Evolutionary conservation across 92 coral and sea anemone genomes (phyloP).

Genomic region (Porites divaricata): DNA sequence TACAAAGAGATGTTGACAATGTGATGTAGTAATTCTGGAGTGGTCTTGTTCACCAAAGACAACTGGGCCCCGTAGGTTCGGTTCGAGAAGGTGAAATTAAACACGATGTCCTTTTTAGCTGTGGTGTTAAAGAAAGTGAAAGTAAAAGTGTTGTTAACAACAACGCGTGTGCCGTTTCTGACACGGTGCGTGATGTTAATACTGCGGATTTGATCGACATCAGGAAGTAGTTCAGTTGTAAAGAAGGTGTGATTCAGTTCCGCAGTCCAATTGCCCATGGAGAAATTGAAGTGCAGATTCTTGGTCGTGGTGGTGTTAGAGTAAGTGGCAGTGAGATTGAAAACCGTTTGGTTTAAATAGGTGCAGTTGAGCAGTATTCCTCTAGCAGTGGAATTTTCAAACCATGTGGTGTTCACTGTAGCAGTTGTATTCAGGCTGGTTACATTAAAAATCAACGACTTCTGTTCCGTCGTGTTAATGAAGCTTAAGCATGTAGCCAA

Average conservation of each 20-base stretch:
- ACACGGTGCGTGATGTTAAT: constrained; percentile 61
- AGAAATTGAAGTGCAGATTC: constrained; percentile 49
- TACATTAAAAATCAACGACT: constrained; percentile 60
- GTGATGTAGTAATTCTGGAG: constrained; percentile 41
- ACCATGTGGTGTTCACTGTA: constrained; percentile 68
- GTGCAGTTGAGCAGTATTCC: constrained; percentile 68
- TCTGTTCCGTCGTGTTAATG: constrained; percentile 54
- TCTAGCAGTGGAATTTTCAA: constrained; percentile 37
- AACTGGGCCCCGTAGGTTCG: constrained; percentile 63
- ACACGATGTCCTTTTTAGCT: constrained; percentile 46
- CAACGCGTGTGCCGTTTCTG: constrained; percentile 50
- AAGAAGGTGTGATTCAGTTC: constrained; percentile 73
- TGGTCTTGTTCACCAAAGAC: constrained; percentile 39
- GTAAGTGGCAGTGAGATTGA: constrained; percentile 62
- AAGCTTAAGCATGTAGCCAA: constrained; percentile 62
- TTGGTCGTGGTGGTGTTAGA: constrained; percentile 50
- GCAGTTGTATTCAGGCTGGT: constrained; percentile 63
- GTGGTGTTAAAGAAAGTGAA: constrained; percentile 62
- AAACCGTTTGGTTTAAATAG: constrained; percentile 55
- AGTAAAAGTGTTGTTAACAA: constrained; percentile 47
- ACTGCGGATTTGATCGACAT: constrained; percentile 50
- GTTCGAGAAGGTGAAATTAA: constrained; percentile 59
- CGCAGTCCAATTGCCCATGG: constrained; percentile 62
- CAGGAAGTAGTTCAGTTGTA: constrained; percentile 21
- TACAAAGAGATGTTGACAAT: constrained; percentile 38